Evolutionary conservation across 2,888 invertebrate species (phyloP).

Genomic region (Rhamphomyia laevipes): DNA sequence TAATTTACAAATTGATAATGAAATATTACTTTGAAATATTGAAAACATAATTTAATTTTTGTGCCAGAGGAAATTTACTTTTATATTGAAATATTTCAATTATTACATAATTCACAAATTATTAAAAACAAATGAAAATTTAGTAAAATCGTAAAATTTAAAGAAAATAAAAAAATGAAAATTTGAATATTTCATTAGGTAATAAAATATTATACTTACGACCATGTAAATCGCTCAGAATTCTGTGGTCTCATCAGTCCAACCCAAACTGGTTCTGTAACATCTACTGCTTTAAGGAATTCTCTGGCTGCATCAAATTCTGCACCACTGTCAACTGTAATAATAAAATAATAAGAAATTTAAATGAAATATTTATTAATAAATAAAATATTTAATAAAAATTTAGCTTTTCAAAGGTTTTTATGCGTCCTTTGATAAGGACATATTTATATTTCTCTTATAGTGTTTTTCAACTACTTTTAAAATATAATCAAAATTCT

Average conservation of each 20-base stretch:
- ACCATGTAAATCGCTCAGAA: slow-evolving; percentile 63
- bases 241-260: slow-evolving; percentile 61
- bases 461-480: no score
- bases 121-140: background rate
- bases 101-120: no score
- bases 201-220: slow-evolving; percentile 47
- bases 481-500: no score
- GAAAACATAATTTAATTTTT: background rate
- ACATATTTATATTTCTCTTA: no score
- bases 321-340: slow-evolving; percentile 58
- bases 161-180: no score
- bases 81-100: background rate
- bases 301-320: slow-evolving; percentile 69
- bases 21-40: no score
- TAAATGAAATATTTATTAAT: background rate
- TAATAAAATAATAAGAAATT: background rate
- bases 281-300: slow-evolving; percentile 64
- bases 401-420: background rate
- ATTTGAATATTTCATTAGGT: no score
- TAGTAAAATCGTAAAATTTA: no score
- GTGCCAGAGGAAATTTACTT: background rate
- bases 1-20: no score
- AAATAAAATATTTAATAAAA: no score
- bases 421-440: background rate
- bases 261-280: slow-evolving; percentile 66